A percentile compares a stretch with the other conserved stretches of the same genome.
These are phyloP conservation scores for Drosophila pseudotalamancana DNA, from an alignment of 2,888 invertebrate genomes.

Conservation along the genomic window DNA sequence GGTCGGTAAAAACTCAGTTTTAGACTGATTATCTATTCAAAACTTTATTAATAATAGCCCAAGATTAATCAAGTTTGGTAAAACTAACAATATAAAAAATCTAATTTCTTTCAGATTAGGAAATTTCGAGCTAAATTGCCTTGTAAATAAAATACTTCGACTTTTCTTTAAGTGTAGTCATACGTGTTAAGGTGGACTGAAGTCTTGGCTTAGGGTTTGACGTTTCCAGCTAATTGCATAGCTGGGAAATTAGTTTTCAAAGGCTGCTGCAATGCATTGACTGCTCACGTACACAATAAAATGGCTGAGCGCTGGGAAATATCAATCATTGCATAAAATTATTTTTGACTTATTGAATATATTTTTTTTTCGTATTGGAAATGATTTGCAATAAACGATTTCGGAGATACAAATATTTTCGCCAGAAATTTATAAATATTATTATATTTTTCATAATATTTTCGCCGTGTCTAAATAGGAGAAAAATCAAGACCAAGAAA, in stretches of 20 bases:
- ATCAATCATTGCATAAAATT: slow-evolving; percentile 57
- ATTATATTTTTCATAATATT: slow-evolving; percentile 24
- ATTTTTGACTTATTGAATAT: slow-evolving; percentile 17
- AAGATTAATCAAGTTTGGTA: too few relatives aligned
- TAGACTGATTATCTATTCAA: too few relatives aligned
- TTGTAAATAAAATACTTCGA: too few relatives aligned
- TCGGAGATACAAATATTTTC: slow-evolving; percentile 64
- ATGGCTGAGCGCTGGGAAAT: slow-evolving; percentile 24
- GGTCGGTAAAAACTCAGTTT: too few relatives aligned
- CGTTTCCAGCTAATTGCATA: slow-evolving; percentile 32
- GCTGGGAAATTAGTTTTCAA: slow-evolving; percentile 18
- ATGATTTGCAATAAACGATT: slow-evolving; percentile 53
- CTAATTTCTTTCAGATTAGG: too few relatives aligned
- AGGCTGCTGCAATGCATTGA: slow-evolving; percentile 15
- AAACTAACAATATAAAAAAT: too few relatives aligned
- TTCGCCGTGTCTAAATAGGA: slow-evolving; percentile 10
- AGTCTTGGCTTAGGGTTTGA: slow-evolving; percentile 21
- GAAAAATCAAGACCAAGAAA: slow-evolving; percentile 23
- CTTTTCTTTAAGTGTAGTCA: slow-evolving; percentile 16
- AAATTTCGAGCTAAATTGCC: too few relatives aligned
- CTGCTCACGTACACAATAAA: slow-evolving; percentile 44
- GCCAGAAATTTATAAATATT: slow-evolving; percentile 64
- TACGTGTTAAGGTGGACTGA: slow-evolving; percentile 45
- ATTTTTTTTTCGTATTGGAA: slow-evolving; percentile 57
- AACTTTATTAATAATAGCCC: too few relatives aligned